Conservation (phyloP, 2,888 invertebrate species). For the Dryadula phaetusa region DNA sequence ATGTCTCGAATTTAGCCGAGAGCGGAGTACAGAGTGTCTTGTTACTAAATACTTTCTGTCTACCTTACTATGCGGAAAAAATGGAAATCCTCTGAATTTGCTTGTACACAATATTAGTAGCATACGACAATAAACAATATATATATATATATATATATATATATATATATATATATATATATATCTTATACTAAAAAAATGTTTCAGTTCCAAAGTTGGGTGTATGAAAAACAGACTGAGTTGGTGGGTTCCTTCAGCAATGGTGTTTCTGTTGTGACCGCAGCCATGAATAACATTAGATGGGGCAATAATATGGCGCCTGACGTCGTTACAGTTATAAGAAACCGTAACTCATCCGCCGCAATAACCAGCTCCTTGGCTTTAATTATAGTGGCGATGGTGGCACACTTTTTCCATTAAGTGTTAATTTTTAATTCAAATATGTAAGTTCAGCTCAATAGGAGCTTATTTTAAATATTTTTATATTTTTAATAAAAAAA, state of each 20-base stretch:
- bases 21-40: too few species aligned
- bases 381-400: slow-evolving; percentile 57
- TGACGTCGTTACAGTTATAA: slow-evolving; percentile 56
- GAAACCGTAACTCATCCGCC: slow-evolving; percentile 55
- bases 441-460: slow-evolving; percentile 24
- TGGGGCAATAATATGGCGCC: slow-evolving; percentile 66
- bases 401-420: slow-evolving; percentile 60
- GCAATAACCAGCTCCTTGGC: slow-evolving; percentile 57
- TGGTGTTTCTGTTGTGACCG: slow-evolving; percentile 55
- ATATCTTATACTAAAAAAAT: too few species aligned
- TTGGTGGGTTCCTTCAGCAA: slow-evolving; percentile 57
- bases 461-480: slow-evolving; percentile 17
- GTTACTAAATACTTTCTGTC: too few species aligned
- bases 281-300: slow-evolving; percentile 60
- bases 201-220: slow-evolving; percentile 71
- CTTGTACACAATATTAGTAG: too few species aligned
- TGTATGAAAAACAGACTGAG: slow-evolving; percentile 60
- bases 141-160: too few species aligned
- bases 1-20: too few species aligned
- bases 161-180: too few species aligned
- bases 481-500: neutral
- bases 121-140: too few species aligned
- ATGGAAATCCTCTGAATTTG: too few species aligned
- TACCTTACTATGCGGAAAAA: too few species aligned
- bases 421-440: neutral